Evolutionary conservation across 2,113 vertebrate genomes (phyloP).

Genomic region (Lycaon pictus): DNA sequence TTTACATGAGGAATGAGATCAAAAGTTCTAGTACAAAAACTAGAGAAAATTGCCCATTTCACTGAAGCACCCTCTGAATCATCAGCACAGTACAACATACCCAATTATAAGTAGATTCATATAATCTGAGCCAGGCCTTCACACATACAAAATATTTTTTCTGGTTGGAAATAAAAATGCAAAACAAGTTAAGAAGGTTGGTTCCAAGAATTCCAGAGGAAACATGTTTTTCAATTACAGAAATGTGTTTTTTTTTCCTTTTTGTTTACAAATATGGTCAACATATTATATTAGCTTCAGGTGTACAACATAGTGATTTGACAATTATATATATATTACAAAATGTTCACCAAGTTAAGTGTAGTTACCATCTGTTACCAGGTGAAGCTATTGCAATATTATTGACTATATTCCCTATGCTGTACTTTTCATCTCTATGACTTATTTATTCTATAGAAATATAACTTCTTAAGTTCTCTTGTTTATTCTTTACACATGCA

Average conservation of each 20-base stretch:
- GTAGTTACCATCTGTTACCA: background rate
- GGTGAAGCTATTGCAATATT: too few relatives aligned
- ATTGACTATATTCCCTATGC: background rate
- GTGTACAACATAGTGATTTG: background rate
- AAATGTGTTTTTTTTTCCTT: background rate
- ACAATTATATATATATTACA: background rate
- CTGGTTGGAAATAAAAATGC: background rate
- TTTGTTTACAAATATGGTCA: background rate
- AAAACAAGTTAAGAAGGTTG: slow-evolving; percentile 37
- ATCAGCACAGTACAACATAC: background rate
- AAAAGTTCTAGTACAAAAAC: background rate
- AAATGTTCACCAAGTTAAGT: background rate
- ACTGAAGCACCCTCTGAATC: background rate
- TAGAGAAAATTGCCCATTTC: background rate
- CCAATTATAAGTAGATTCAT: background rate
- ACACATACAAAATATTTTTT: background rate
- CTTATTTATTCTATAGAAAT: background rate
- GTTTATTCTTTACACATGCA: background rate
- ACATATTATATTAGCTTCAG: background rate
- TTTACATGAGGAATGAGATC: background rate
- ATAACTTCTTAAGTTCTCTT: background rate
- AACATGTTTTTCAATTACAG: background rate
- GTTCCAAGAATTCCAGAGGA: slow-evolving; percentile 67
- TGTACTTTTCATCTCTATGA: background rate
- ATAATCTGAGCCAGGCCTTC: background rate